These are phyloP conservation scores for Mythimna pallens DNA, from an alignment of 2,888 invertebrate species.

Conservation along the genomic window DNA sequence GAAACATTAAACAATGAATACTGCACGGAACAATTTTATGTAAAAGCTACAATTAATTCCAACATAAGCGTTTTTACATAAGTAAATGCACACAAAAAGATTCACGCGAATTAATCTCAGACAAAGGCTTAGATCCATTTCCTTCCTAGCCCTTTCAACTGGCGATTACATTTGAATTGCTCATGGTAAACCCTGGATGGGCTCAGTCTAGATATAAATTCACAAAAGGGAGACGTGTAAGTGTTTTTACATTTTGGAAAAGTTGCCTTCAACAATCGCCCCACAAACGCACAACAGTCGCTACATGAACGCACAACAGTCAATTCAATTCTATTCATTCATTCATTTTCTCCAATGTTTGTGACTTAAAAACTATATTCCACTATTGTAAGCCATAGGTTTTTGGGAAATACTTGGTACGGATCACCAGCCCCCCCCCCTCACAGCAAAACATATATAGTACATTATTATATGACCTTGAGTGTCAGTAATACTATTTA, in stretches of 20 bases:
- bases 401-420: no score
- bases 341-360: no score
- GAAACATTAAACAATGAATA: background rate
- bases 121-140: slow-evolving; percentile 41
- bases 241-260: background rate
- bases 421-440: no score
- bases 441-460: no score
- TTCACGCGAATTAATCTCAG: slow-evolving; percentile 39
- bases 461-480: no score
- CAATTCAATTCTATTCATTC: background rate
- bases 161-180: slow-evolving; percentile 43
- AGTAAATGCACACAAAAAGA: slow-evolving; percentile 41
- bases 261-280: background rate
- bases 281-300: background rate
- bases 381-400: no score
- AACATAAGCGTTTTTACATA: slow-evolving; percentile 26
- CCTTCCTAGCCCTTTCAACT: slow-evolving; percentile 37
- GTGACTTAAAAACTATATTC: no score
- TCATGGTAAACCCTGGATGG: slow-evolving; percentile 27
- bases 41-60: slow-evolving; percentile 29
- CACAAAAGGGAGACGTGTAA: slow-evolving; percentile 37
- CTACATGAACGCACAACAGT: background rate
- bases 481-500: no score
- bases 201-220: slow-evolving; percentile 39
- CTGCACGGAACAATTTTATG: slow-evolving; percentile 5